Evolutionary conservation across 1,140 invertebrate genomes (phyloP).

Genomic region (Lucilia sericata): DNA sequence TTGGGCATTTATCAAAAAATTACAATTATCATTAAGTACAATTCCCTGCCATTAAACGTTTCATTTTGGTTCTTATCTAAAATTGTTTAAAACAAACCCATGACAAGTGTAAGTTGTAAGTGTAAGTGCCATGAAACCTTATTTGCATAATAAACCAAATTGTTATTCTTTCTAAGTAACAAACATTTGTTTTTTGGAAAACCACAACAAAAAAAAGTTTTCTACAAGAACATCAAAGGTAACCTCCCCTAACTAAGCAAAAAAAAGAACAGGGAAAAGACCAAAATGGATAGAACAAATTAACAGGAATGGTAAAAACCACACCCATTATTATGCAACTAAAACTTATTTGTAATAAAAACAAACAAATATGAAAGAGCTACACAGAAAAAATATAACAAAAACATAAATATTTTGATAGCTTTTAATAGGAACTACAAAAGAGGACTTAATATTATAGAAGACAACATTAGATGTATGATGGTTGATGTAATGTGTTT

Average conservation of each 20-base stretch:
- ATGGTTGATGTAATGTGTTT: no score
- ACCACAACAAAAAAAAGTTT: constrained; percentile 16
- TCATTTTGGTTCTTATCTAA: not conserved
- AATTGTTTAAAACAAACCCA: not conserved
- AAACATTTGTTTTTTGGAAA: not conserved
- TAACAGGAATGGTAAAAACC: not conserved
- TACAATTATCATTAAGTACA: not conserved
- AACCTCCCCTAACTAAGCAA: constrained; percentile 15
- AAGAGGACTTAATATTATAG: constrained; percentile 4
- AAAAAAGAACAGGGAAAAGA: no score
- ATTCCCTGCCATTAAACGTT: not conserved
- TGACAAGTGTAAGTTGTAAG: not conserved
- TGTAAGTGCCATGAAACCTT: constrained; percentile 1
- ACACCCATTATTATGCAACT: constrained; percentile 7
- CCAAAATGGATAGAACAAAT: not conserved
- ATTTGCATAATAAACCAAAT: constrained; percentile 38
- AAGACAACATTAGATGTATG: not conserved
- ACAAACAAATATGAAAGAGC: not conserved
- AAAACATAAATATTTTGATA: constrained; percentile 41
- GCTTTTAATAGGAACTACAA: constrained; percentile 25
- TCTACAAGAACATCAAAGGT: constrained; percentile 32
- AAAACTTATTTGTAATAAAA: not conserved
- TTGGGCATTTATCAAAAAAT: not conserved
- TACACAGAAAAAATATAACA: not conserved
- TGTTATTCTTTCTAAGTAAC: not conserved